These are phyloP conservation scores for Nothoprocta perdicaria DNA, from an alignment of 2,113 vertebrate species.

Conservation along the genomic window DNA sequence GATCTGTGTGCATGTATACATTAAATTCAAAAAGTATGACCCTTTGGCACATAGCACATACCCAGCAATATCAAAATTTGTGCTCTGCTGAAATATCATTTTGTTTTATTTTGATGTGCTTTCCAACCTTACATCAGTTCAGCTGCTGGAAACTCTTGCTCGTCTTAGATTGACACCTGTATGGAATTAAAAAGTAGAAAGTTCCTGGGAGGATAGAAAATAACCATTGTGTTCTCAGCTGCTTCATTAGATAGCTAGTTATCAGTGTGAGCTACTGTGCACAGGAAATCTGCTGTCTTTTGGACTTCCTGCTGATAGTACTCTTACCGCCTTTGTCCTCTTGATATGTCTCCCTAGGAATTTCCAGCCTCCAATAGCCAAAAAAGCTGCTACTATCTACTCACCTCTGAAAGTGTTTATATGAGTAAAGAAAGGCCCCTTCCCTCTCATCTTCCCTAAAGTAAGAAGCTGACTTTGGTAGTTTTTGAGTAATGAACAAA, in stretches of 20 bases:
- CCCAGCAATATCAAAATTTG: background rate
- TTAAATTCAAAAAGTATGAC: background rate
- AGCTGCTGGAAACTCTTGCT: background rate
- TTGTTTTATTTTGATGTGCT: background rate
- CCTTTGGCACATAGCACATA: background rate
- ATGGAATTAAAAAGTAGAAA: conserved; percentile 2
- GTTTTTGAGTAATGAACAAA: background rate
- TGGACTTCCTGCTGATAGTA: background rate
- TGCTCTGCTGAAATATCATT: background rate
- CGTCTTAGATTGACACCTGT: background rate
- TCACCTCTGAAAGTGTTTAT: background rate
- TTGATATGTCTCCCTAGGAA: conserved; percentile 2
- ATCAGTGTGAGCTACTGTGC: background rate
- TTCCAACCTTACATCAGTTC: background rate
- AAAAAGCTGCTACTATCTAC: background rate
- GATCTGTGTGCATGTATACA: background rate
- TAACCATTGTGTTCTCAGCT: background rate
- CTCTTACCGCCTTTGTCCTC: background rate
- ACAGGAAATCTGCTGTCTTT: background rate
- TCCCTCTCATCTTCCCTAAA: background rate
- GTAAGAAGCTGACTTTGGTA: background rate
- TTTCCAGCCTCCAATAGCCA: background rate
- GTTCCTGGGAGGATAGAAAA: background rate
- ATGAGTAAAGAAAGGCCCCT: background rate
- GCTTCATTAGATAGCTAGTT: conserved; percentile 22